These are phyloP conservation scores for Epistrophe eligans DNA, from an alignment of 2,888 invertebrate species.

Conservation along the genomic window DNA sequence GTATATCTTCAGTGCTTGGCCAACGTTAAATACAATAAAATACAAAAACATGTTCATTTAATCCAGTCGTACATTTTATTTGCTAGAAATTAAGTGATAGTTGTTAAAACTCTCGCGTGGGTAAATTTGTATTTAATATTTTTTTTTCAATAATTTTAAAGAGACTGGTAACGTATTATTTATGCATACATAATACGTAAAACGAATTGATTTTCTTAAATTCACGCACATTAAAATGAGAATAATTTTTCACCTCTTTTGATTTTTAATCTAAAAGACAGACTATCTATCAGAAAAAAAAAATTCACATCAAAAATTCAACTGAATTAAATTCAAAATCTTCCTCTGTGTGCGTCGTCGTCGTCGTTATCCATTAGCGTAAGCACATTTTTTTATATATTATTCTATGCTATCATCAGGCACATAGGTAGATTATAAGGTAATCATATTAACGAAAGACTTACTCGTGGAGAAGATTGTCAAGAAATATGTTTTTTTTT, in stretches of 20 bases:
- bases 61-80: too few relatives aligned
- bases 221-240: not conserved
- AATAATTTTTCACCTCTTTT: not conserved
- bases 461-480: slow-evolving; percentile 8
- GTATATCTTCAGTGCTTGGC: too few relatives aligned
- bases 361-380: slow-evolving; percentile 21
- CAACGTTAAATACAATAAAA: too few relatives aligned
- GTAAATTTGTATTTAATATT: too few relatives aligned
- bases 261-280: not conserved
- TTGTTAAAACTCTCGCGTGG: too few relatives aligned
- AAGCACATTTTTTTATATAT: not conserved
- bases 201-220: not conserved
- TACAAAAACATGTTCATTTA: too few relatives aligned
- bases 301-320: slow-evolving; percentile 1
- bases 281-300: not conserved
- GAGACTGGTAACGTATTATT: too few relatives aligned
- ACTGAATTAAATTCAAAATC: slow-evolving; percentile 26
- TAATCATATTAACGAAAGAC: slow-evolving; percentile 33
- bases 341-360: not conserved
- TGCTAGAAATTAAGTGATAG: too few relatives aligned
- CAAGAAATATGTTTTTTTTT: not conserved
- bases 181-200: not conserved
- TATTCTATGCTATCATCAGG: not conserved
- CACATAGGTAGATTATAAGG: slow-evolving; percentile 14
- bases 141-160: not conserved